Evolutionary conservation across 1,140 invertebrate genomes (phyloP).

Genomic region (Lepidurus couesii): DNA sequence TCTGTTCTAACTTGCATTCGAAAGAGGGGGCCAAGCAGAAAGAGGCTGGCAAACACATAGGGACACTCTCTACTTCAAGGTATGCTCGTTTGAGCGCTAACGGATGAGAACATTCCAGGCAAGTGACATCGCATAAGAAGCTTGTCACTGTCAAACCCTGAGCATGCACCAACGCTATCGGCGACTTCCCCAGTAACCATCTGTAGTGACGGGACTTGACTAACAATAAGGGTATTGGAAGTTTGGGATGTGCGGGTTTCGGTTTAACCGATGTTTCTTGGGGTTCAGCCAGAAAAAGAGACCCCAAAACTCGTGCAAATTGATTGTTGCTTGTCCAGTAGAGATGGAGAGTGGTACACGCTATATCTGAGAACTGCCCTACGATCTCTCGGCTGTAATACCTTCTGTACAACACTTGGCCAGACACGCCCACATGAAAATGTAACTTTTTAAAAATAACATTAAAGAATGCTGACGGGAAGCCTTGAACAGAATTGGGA

Average conservation of each 20-base stretch:
- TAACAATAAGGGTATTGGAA: constrained; percentile 9
- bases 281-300: background rate
- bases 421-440: too few relatives aligned
- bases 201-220: constrained; percentile 2
- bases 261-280: background rate
- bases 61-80: background rate
- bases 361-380: too few relatives aligned
- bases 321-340: background rate
- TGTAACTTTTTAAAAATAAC: too few relatives aligned
- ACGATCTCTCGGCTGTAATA: too few relatives aligned
- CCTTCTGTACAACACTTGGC: too few relatives aligned
- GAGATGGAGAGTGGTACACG: too few relatives aligned
- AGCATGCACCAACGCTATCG: background rate
- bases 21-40: background rate
- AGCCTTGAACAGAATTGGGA: too few relatives aligned
- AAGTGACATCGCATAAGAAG: constrained; percentile 22
- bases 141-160: constrained; percentile 18
- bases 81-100: constrained; percentile 18
- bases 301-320: background rate
- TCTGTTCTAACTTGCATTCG: background rate
- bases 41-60: background rate
- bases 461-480: too few relatives aligned
- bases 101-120: constrained; percentile 12
- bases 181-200: background rate
- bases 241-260: background rate